Evolutionary conservation across 2,113 vertebrate genomes (phyloP), one percentile per base, ranked within the genome.

Genomic region (Uropsilus gracilis): DNA sequence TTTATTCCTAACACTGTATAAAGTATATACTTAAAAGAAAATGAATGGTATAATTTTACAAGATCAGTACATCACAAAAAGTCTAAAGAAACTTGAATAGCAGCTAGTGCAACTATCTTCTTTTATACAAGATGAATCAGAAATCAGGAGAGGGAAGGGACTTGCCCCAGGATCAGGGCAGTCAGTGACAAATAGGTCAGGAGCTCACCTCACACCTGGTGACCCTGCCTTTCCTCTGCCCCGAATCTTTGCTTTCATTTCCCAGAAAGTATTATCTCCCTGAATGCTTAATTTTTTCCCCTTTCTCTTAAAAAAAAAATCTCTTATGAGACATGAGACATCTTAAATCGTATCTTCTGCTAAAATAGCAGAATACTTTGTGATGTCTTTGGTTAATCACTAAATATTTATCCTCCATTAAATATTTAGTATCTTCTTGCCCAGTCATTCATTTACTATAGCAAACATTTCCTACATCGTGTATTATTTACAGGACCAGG

Each of bases 401-500:
- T 85, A 53, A 88, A 24, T 34, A 28, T 61, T 69, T 77, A 69
- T 48, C 7, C 14, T 91, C 48, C 68, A 90, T 66, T 59, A 90
- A 94, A 86, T 85, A 82, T 63, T 73, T 69, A 57, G 13, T 68
- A n/a, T 16, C 46, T 66, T 87, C n/a, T 14, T 72, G 14, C 11
- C n/a, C 24, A 14, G n/a, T 73, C 46, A 50, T 30, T 88, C 76
- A 44, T 64, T 76, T 57, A 77, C 26, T n/a, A 77, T 61, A 72
- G 48, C 34, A 63, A 90, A 53, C 77, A 76, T 68, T 80, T 48
- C 57, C 85, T 59, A 50, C 5, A 14, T 57, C 30, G 63, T 68
- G 17, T 89, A n/a, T 91, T 93, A 55, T 86, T 89, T 78, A 83
- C 28, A 68, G 68, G 48, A 34, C 26, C 50, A 61, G 37, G 69